phyloP scores from a whole-genome alignment of 1,140 invertebrate species.

The Chironomus tepperi region DNA sequence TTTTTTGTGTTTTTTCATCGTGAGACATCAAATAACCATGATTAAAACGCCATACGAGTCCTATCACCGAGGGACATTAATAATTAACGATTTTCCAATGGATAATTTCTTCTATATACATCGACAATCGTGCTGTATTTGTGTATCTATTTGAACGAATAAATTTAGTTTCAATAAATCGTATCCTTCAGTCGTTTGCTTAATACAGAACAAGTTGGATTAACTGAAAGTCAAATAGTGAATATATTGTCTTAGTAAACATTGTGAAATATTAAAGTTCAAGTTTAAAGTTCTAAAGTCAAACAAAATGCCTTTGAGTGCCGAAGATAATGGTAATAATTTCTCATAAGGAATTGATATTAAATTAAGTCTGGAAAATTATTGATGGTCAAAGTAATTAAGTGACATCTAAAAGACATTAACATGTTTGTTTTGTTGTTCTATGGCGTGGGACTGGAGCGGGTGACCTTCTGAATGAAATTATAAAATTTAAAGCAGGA shows the following conservation, averaged over 20 bases:
- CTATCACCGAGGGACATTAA: not conserved
- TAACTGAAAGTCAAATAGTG: not conserved
- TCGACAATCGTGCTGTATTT: too few species aligned
- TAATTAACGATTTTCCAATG: slow-evolving; percentile 3
- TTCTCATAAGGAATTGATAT: not conserved
- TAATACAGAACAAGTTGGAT: not conserved
- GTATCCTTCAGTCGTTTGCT: not conserved
- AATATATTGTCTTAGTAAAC: not conserved
- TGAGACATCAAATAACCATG: not conserved
- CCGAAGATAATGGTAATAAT: not conserved
- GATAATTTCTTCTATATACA: not conserved
- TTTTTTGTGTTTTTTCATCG: not conserved
- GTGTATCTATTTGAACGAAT: not conserved
- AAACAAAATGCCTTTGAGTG: not conserved
- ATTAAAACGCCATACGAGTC: too few species aligned
- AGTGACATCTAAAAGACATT: not conserved
- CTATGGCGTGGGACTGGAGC: too few species aligned
- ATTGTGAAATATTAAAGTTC: too few species aligned
- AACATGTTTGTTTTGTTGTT: too few species aligned
- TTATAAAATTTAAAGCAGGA: too few species aligned
- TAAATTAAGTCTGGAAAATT: not conserved
- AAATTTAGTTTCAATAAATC: not conserved
- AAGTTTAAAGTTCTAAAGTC: too few species aligned
- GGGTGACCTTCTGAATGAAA: too few species aligned
- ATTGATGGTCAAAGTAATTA: not conserved